A percentile compares a stretch with the other conserved stretches of the same genome.
Conservation (phyloP, 2,888 invertebrate species). For the Drosophila multiciliata region DNA sequence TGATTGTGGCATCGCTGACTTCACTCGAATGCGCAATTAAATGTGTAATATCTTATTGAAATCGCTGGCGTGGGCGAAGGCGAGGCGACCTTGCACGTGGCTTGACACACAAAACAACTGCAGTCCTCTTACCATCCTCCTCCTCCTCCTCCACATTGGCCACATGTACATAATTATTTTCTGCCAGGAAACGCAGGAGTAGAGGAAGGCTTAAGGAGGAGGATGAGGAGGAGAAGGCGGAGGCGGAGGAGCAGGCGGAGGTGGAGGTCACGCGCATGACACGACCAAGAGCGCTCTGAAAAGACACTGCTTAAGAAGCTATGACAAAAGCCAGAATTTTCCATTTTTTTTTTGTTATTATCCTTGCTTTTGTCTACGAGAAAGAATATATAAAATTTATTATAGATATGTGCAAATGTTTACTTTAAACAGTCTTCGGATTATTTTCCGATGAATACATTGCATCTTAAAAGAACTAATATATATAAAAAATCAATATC, state of each 20-base stretch:
- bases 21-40: constrained; percentile 57
- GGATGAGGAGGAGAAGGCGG: too few species aligned
- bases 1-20: constrained; percentile 49
- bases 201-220: background rate
- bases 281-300: constrained; percentile 32
- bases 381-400: background rate
- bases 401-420: background rate
- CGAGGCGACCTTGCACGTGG: constrained; percentile 60
- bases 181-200: constrained; percentile 10
- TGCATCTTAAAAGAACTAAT: background rate
- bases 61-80: constrained; percentile 16
- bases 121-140: constrained; percentile 29
- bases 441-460: background rate
- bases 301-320: constrained; percentile 33
- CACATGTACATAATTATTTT: constrained; percentile 64
- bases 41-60: constrained; percentile 58
- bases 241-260: background rate
- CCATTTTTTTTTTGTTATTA: constrained; percentile 12
- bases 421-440: background rate
- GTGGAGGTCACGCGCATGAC: constrained; percentile 54
- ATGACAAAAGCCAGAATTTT: constrained; percentile 30
- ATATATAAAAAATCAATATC: background rate
- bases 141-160: constrained; percentile 46
- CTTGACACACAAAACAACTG: constrained; percentile 49
- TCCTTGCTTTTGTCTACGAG: background rate